A percentile compares a stretch with the other conserved stretches of the same genome.
phyloP scores from a whole-genome alignment of 2,888 invertebrate genomes.

The Dinocampus coccinellae region DNA sequence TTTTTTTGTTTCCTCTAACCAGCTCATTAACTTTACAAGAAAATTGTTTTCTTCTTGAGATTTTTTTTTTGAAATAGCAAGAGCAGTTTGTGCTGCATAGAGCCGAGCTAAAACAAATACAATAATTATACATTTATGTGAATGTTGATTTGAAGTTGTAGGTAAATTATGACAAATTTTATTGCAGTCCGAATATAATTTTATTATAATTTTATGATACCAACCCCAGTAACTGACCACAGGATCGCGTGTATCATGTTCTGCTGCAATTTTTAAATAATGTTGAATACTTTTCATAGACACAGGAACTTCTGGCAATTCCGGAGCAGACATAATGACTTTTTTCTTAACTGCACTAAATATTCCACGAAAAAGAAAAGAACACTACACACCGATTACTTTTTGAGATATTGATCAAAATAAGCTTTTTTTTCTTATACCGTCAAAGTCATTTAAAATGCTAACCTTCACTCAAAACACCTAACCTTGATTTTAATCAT shows the following conservation, averaged over 20 bases:
- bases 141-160: not conserved
- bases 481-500: too few relatives aligned
- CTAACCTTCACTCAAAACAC: not conserved
- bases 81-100: conserved; percentile 86
- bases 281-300: conserved; percentile 89
- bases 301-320: conserved; percentile 80
- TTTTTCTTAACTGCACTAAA: not conserved
- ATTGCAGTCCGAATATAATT: conserved; percentile 8
- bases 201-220: conserved; percentile 45
- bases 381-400: not conserved
- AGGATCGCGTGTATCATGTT: conserved; percentile 91
- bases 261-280: conserved; percentile 90
- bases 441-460: not conserved
- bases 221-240: conserved; percentile 93
- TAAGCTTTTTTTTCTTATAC: too few relatives aligned
- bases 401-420: not conserved
- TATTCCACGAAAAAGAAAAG: not conserved
- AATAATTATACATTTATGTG: not conserved
- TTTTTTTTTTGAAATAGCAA: conserved; percentile 67
- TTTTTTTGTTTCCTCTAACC: conserved; percentile 87
- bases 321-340: conserved; percentile 26
- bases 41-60: conserved; percentile 88
- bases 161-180: not conserved
- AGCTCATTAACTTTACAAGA: conserved; percentile 86
- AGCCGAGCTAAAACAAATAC: conserved; percentile 77